Conservation (phyloP, 2,797 vertebrate genomes). For the Hapalemur alaotrensis region DNA sequence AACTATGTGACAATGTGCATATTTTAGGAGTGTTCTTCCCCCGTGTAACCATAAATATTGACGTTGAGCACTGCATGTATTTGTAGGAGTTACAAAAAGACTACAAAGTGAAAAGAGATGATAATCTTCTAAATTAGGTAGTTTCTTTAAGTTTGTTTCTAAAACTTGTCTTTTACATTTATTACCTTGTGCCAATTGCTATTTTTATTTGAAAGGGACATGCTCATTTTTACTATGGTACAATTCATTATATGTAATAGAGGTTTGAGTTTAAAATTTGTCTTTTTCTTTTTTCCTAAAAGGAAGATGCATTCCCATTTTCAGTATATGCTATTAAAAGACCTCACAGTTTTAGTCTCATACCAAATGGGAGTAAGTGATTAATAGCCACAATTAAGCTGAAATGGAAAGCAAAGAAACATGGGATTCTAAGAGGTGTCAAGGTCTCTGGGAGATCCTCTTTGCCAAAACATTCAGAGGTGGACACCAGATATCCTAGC, state of each 20-base stretch:
- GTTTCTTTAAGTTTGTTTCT: not conserved
- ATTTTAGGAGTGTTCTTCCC: not conserved
- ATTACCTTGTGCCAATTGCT: not conserved
- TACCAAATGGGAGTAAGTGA: not conserved
- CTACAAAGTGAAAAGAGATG: not conserved
- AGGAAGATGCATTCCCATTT: not conserved
- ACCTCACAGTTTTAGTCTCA: not conserved
- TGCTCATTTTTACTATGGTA: not conserved
- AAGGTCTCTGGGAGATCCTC: not conserved
- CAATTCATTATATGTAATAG: not conserved
- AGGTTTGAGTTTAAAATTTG: not conserved
- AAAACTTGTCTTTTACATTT: not conserved
- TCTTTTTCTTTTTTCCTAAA: not conserved
- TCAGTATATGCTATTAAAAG: not conserved
- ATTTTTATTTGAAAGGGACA: slow-evolving; percentile 12
- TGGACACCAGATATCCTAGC: not conserved
- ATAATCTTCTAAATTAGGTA: not conserved
- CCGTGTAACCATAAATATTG: not conserved
- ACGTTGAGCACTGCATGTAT: not conserved
- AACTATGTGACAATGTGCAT: not conserved
- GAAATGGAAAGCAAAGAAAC: not conserved
- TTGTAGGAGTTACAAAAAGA: not conserved
- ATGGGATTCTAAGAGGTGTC: not conserved
- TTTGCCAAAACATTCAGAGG: not conserved
- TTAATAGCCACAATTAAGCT: not conserved